phyloP scores from a whole-genome alignment of 2,797 vertebrate species.

The Acrocephalus scirpaceus region DNA sequence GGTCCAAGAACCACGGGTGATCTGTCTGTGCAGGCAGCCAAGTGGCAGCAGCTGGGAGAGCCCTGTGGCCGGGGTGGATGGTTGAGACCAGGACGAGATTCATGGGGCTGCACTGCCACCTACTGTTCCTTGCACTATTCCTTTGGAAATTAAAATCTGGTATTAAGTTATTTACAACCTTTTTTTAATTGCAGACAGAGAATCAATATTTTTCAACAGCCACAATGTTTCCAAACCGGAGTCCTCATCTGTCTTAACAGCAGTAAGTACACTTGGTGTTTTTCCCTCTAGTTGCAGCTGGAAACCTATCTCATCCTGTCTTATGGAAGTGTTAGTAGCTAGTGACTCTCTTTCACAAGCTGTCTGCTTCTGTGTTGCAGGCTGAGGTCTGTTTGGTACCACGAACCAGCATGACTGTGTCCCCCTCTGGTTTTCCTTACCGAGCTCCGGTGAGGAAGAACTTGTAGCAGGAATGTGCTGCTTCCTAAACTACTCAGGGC shows the following conservation, averaged over 20 bases:
- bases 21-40: not conserved
- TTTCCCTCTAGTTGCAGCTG: not conserved
- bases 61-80: not conserved
- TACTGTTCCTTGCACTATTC: not conserved
- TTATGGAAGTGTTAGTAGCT: not conserved
- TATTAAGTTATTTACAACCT: constrained; percentile 1
- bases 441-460: constrained; percentile 53
- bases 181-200: constrained; percentile 85
- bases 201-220: constrained; percentile 99
- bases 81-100: not conserved
- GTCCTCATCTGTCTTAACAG: constrained; percentile 93
- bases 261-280: constrained; percentile 79
- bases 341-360: constrained; percentile 27
- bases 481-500: constrained; percentile 7
- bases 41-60: not conserved
- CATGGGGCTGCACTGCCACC: constrained; percentile 39
- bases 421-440: constrained; percentile 58
- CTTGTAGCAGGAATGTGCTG: constrained; percentile 16
- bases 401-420: constrained; percentile 34
- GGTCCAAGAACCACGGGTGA: fast-evolving
- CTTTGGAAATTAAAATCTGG: not conserved
- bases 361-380: constrained; percentile 55
- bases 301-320: constrained; percentile 17
- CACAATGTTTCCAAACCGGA: constrained; percentile 99
- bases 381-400: constrained; percentile 59